A percentile compares a stretch with the other conserved stretches of the same genome.
These are phyloP conservation scores for Ctenopoma multispine DNA, from an alignment of 2,797 vertebrate species.

Conservation along the genomic window DNA sequence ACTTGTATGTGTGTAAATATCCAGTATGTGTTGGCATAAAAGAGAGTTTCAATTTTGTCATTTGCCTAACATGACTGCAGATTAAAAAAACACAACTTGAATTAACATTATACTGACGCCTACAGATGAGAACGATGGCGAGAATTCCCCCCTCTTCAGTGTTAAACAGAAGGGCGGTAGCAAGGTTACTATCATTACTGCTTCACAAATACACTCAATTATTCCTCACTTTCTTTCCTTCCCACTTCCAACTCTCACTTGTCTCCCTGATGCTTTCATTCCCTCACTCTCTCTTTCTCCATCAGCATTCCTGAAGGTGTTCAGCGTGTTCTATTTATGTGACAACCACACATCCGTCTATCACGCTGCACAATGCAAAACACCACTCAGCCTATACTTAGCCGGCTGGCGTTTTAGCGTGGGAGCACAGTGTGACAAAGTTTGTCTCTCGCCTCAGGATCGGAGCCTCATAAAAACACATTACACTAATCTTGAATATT, in stretches of 20 bases:
- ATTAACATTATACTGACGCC: not conserved
- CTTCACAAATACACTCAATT: not conserved
- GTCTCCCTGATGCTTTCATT: conserved; percentile 47
- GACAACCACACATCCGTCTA: conserved; percentile 58
- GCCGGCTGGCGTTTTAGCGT: conserved; percentile 50
- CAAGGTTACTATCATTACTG: not conserved
- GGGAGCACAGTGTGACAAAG: conserved; percentile 46
- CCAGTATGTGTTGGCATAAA: conserved; percentile 9
- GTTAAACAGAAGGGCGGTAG: not conserved
- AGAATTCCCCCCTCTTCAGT: not conserved
- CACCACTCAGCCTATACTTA: conserved; percentile 65
- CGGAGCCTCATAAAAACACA: conserved; percentile 44
- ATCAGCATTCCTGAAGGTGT: conserved; percentile 75
- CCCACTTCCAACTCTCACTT: conserved; percentile 35
- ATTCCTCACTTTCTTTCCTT: conserved; percentile 4
- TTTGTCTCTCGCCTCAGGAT: conserved; percentile 39
- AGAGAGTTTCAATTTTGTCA: not conserved
- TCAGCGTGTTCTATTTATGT: conserved; percentile 72
- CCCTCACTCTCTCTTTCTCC: conserved; percentile 49
- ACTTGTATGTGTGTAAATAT: conserved; percentile 16
- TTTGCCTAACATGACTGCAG: not conserved
- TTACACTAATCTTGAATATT: conserved; percentile 45
- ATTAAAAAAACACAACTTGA: not conserved
- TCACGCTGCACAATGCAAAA: conserved; percentile 59
- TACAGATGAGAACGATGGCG: not conserved